Base-by-base conservation (phyloP, 2,797 vertebrate genomes). In the Danio jaintianensis region DNA sequence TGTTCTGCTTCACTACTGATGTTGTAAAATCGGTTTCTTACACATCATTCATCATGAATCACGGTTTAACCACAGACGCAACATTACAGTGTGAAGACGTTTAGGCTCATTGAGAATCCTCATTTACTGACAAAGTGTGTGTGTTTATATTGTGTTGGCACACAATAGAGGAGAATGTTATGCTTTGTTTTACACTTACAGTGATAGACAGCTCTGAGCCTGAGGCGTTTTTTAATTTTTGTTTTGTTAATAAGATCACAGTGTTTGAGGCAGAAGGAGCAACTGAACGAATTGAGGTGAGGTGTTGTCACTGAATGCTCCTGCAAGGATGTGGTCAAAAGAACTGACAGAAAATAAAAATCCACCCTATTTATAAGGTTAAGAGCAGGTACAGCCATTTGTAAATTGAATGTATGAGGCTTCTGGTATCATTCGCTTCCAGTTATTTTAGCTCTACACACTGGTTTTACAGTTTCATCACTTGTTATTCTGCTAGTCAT, bases 41-140 rank as follows among this genome's bases (percentile, higher is more conserved):
- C 20, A 50, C 22, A 64, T 15, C n/a, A 36, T 45, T 78, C 11
- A 43, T 66, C 22, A 40, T 42, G 16, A 22, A 3, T 20, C 62
- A 16, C 55, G 7, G 29, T 45, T 22, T 75, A 16, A 52, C 20
- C 47, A 13, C 42, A 62, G 9, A 22, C 58, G 77, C 47, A 79
- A 38, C 40, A 72, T 82, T 52, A 47, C 52, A 77, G 76, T 74
- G 74, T 70, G 73, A 68, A 75, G 63, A 83, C 78, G 53, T 52
- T 20, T 68, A 63, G 53, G 47, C 15, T 66, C 9, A 50, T 50
- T 11, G 43, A 11, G 7, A 58, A 61, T 72, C 18, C 38, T 75
- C 38, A 7, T 11, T 15, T 36, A 36, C 29, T 50, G 62, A 53
- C 42, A 45, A 47, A 29, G n/a, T n/a, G 29, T 47, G 29, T 47